Evolutionary conservation across 2,113 vertebrate genomes (phyloP).

Genomic region (Urocitellus parryii): DNA sequence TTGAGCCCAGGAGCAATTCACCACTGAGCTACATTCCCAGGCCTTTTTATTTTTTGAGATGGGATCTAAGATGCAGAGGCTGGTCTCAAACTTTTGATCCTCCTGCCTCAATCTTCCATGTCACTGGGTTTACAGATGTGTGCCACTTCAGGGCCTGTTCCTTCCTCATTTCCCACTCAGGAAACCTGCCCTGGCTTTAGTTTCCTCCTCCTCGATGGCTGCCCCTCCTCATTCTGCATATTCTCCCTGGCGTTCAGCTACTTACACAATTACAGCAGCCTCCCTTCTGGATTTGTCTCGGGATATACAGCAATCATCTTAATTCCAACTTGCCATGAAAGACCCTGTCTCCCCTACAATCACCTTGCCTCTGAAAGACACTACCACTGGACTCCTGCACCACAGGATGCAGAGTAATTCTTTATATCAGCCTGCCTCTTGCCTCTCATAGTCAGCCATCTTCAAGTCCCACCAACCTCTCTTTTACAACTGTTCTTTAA

Average conservation of each 20-base stretch:
- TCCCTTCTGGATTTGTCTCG: not conserved
- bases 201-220: rapidly evolving
- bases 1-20: too few relatives aligned
- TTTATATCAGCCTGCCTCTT: rapidly evolving
- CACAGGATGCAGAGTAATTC: not conserved
- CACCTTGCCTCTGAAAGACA: not conserved
- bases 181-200: not conserved
- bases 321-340: not conserved
- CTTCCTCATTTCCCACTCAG: not conserved
- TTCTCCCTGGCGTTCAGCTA: rapidly evolving
- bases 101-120: too few relatives aligned
- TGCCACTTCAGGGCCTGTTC: not conserved
- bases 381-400: too few relatives aligned
- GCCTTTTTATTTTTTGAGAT: too few relatives aligned
- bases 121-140: too few relatives aligned
- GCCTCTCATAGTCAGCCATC: not conserved
- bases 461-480: not conserved
- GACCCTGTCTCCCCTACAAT: rapidly evolving
- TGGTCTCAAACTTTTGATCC: too few relatives aligned
- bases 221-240: rapidly evolving
- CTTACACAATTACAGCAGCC: not conserved
- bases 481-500: not conserved
- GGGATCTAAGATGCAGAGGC: too few relatives aligned
- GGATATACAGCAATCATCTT: not conserved
- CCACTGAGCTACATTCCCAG: too few relatives aligned